Evolutionary conservation across 1,140 invertebrate genomes (phyloP), one percentile per base, ranked within the genome.

Genomic region (Elysia chlorotica): DNA sequence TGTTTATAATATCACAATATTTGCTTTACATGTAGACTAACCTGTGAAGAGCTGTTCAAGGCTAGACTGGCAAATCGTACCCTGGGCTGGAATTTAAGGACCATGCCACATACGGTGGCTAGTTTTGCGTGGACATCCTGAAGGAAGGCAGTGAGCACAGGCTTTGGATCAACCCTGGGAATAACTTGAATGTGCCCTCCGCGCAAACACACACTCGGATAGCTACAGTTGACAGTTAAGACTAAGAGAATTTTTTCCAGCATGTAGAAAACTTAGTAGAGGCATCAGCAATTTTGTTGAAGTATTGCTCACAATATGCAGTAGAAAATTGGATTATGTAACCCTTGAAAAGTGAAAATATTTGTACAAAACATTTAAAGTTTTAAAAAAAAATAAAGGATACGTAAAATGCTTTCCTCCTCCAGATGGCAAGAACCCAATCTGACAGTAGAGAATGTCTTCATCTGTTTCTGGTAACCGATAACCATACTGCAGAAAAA

Each of bases 391-490:
- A n/a, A n/a, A n/a, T n/a, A n/a, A 81, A 83, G 81, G 82, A 84
- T 86, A 86, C 77, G 84, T 84, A 71, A 85, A 86, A 14, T 83
- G 65, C 57, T 71, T 81, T 30, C 79, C 78, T 62, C 14, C 71
- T 41, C 78, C 83, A 54, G 81, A 73, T 57, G 76, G 80, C 66
- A 75, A 70, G 74, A 84, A 84, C 56, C 79, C 63, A 31, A 86
- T 75, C 63, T 85, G 83, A 25, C 80, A 85, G 63, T 79, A 86
- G 23, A 83, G 63, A 21, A 83, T 75, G 35, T 76, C 81, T 25
- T 84, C 81, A 23, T 84, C 84, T 62, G 74, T 78, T 28, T 86
- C 83, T 41, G 84, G 84, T 5, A 86, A 77, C 68, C 84, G 78
- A 73, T 85, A 86, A 0, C 84, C 84, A 82, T 86, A 84, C 84